Evolutionary conservation across 2,888 invertebrate genomes (phyloP).

Genomic region (Rambutsinella grinnellia): DNA sequence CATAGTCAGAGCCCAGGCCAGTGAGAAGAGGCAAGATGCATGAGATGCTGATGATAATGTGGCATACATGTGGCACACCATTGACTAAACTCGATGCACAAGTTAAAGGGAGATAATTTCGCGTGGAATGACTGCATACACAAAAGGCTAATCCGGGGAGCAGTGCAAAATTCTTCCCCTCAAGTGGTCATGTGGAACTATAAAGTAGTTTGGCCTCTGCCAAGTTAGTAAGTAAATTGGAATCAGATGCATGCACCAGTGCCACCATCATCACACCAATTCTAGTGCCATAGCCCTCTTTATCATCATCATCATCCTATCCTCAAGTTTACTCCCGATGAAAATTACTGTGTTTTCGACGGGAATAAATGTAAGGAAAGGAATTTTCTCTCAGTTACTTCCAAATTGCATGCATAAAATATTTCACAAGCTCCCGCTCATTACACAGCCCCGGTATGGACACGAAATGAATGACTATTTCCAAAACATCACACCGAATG

Average conservation of each 20-base stretch:
- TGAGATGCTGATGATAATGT: constrained; percentile 12
- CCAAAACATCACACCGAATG: constrained; percentile 42
- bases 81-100: neutral
- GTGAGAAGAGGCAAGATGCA: no score
- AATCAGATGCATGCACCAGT: constrained; percentile 43
- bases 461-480: constrained; percentile 24
- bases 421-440: constrained; percentile 15
- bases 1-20: no score
- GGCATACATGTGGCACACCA: constrained; percentile 23
- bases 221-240: constrained; percentile 33
- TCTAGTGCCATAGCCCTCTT: constrained; percentile 8
- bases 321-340: constrained; percentile 15
- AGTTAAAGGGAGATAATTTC: constrained; percentile 14
- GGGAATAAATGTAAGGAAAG: constrained; percentile 30
- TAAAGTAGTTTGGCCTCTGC: constrained; percentile 42
- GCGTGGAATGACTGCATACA: no score
- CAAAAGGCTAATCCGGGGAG: constrained; percentile 28
- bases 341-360: constrained; percentile 20
- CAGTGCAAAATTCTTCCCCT: constrained; percentile 29
- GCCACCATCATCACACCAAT: constrained; percentile 7
- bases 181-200: constrained; percentile 45
- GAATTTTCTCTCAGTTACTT: constrained; percentile 29
- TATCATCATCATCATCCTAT: constrained; percentile 26
- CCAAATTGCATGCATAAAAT: constrained; percentile 52
- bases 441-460: neutral